Conservation (phyloP, 2,797 vertebrate species). For the Myripristis murdjan region DNA sequence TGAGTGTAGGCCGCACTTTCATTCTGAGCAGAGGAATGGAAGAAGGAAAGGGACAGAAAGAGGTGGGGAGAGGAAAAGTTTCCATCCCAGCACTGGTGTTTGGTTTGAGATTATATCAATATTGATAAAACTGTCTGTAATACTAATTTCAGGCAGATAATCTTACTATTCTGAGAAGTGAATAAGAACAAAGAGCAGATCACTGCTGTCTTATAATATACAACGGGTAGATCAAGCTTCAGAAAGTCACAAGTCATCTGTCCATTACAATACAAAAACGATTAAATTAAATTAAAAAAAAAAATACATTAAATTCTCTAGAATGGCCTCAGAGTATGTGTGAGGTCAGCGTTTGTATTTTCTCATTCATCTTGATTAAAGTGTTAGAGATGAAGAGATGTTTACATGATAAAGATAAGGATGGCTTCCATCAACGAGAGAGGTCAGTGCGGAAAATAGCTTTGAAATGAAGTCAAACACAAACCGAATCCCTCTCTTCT, state of each 20-base stretch:
- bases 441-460: slow-evolving; percentile 26
- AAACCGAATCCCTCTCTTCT: slow-evolving; percentile 41
- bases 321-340: no score
- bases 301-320: no score
- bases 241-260: neutral
- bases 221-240: neutral
- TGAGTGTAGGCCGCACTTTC: slow-evolving; percentile 16
- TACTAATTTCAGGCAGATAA: slow-evolving; percentile 62
- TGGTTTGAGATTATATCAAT: slow-evolving; percentile 74
- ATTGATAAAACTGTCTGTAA: slow-evolving; percentile 73
- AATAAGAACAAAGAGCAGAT: slow-evolving; percentile 36
- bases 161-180: slow-evolving; percentile 51
- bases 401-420: slow-evolving; percentile 42
- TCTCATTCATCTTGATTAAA: slow-evolving; percentile 35
- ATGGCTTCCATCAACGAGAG: slow-evolving; percentile 32
- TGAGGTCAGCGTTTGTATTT: slow-evolving; percentile 4
- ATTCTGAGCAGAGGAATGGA: slow-evolving; percentile 35
- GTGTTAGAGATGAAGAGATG: neutral
- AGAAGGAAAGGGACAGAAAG: slow-evolving; percentile 14
- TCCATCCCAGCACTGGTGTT: slow-evolving; percentile 66
- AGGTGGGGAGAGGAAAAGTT: slow-evolving; percentile 46
- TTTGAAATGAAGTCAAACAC: slow-evolving; percentile 29
- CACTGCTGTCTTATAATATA: slow-evolving; percentile 34
- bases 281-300: neutral
- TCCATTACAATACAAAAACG: no score